Percentiles rank a stretch among this genome's conserved stretches.
These are phyloP conservation scores for Drosophila malerkotliana DNA, from an alignment of 1,140 invertebrate species.

Conservation along the genomic window DNA sequence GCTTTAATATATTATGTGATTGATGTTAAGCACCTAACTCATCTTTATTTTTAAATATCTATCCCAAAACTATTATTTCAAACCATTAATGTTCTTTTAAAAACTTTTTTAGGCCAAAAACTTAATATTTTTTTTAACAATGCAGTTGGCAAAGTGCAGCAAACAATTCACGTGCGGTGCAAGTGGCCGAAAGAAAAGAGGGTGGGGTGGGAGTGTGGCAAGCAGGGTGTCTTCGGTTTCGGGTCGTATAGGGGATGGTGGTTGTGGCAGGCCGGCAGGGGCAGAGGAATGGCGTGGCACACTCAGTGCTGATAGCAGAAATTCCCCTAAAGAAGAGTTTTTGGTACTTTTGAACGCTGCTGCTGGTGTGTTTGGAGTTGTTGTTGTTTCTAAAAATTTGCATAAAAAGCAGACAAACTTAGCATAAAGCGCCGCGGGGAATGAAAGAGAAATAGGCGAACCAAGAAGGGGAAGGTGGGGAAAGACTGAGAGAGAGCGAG, in stretches of 20 bases:
- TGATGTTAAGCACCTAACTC: too few species aligned
- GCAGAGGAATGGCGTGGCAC: slow-evolving; percentile 1
- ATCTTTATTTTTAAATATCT: neutral
- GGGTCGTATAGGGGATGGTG: neutral
- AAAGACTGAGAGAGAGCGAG: neutral
- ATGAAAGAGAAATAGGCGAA: slow-evolving; percentile 31
- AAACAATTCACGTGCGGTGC: slow-evolving; percentile 34
- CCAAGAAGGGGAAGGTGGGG: slow-evolving; percentile 3
- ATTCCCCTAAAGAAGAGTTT: slow-evolving; percentile 40
- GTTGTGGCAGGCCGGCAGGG: neutral
- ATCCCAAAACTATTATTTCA: neutral
- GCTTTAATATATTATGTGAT: too few species aligned
- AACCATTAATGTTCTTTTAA: neutral
- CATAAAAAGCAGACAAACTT: slow-evolving; percentile 66
- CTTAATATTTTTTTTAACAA: neutral
- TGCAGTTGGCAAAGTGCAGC: slow-evolving; percentile 28
- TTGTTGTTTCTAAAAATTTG: slow-evolving; percentile 65
- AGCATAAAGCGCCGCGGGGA: slow-evolving; percentile 50
- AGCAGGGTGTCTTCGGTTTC: neutral
- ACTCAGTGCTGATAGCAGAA: slow-evolving; percentile 48
- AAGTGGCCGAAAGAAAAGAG: too few species aligned
- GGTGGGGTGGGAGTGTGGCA: neutral
- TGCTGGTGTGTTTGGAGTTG: slow-evolving; percentile 30
- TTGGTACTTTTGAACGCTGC: slow-evolving; percentile 25
- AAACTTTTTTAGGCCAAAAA: neutral